Evolutionary conservation across 2,113 vertebrate genomes (phyloP).

Genomic region (Hiodon alosoides): DNA sequence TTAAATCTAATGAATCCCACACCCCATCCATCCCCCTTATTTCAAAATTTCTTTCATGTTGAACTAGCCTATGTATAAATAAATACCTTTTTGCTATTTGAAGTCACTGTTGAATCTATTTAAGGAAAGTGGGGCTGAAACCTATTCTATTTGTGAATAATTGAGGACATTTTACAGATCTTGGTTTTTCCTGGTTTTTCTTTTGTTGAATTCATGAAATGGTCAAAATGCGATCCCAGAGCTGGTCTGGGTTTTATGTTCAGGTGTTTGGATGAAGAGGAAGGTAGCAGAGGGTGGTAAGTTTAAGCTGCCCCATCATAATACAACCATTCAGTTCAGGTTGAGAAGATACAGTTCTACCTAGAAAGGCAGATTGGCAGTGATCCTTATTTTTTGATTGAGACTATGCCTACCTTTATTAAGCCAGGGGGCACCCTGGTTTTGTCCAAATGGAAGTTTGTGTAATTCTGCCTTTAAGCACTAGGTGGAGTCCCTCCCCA

Average conservation of each 20-base stretch:
- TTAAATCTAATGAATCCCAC: slow-evolving; percentile 29
- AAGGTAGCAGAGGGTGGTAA: slow-evolving; percentile 21
- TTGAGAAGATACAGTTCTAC: neutral
- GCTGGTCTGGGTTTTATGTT: slow-evolving; percentile 17
- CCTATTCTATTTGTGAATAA: slow-evolving; percentile 50
- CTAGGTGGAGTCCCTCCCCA: slow-evolving; percentile 20
- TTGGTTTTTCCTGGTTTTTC: slow-evolving; percentile 24
- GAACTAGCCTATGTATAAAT: slow-evolving; percentile 46
- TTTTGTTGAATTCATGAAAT: slow-evolving; percentile 45
- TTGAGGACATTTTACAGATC: slow-evolving; percentile 33
- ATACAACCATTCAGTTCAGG: neutral
- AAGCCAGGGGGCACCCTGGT: slow-evolving; percentile 8
- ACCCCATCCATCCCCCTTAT: slow-evolving; percentile 17
- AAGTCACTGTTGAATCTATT: slow-evolving; percentile 49
- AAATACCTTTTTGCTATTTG: slow-evolving; percentile 37
- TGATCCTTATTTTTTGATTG: neutral
- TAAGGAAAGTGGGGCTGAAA: slow-evolving; percentile 39
- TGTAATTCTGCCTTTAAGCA: slow-evolving; percentile 1
- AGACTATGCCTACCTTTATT: neutral
- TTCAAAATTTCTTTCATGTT: slow-evolving; percentile 44
- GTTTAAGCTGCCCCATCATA: neutral
- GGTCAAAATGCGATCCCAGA: slow-evolving; percentile 28
- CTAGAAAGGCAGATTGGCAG: neutral
- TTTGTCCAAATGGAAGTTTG: neutral
- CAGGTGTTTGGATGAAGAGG: slow-evolving; percentile 50